A percentile compares a stretch with the other conserved stretches of the same genome.
Evolutionary conservation across 2,888 invertebrate genomes (phyloP).

Genomic region (Ennomos erosarius): DNA sequence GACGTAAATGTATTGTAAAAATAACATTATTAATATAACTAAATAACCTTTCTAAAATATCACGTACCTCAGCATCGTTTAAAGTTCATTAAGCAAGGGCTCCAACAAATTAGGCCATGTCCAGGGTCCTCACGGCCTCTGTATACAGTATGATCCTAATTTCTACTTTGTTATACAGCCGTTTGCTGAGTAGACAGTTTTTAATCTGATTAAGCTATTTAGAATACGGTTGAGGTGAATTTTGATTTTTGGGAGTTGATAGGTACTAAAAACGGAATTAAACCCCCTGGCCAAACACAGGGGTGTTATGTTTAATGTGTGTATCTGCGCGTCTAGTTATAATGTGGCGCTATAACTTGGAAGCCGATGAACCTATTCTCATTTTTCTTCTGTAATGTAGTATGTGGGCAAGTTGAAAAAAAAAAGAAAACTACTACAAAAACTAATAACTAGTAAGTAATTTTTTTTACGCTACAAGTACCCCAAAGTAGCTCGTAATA

Average conservation of each 20-base stretch:
- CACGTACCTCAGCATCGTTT: constrained; percentile 8
- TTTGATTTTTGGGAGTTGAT: no score
- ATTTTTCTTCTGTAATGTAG: no score
- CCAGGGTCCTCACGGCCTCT: constrained; percentile 1
- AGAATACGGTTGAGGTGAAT: not conserved
- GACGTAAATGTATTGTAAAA: not conserved
- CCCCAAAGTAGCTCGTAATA: no score
- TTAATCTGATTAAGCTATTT: constrained; percentile 19
- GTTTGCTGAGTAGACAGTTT: constrained; percentile 10
- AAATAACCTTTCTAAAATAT: not conserved
- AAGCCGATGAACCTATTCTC: no score
- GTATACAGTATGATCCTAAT: constrained; percentile 8
- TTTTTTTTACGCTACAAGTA: not conserved
- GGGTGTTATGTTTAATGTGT: no score
- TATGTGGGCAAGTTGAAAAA: no score
- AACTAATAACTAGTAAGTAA: no score
- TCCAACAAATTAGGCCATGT: constrained; percentile 17
- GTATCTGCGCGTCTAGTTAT: no score
- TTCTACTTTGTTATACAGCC: constrained; percentile 18
- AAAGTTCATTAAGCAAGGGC: not conserved
- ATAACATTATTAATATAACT: not conserved
- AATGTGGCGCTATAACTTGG: no score
- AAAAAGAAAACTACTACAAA: no score
- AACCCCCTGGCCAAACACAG: no score
- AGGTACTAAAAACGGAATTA: no score